Base-by-base conservation (phyloP, 2,888 invertebrate genomes). In the Nomada fucata region DNA sequence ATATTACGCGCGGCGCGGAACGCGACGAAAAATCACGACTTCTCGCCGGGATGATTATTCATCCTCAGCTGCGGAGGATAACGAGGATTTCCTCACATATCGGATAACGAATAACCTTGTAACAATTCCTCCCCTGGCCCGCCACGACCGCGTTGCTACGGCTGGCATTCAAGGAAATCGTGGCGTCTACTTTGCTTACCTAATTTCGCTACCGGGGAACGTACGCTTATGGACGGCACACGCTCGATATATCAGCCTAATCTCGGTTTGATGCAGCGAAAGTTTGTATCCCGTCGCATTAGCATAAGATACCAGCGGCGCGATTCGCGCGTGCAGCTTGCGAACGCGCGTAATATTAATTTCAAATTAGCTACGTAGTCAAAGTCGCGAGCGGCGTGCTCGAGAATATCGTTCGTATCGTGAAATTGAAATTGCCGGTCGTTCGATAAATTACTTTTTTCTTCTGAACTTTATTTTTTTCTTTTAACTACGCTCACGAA, bases 231-330 rank as follows among this genome's bases (percentile, higher is more conserved):
- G 44, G 55, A 60, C 11, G 60, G 29, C 13, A 7, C 13, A 7
- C 36, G 20, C 15, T n/a, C 47, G 63, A 70, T 71, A 42, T 57
- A 76, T 70, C 76, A 23, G n/a, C 13, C 20, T 50, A 50, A 55
- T 76, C 63, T 65, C 11, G 9, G 57, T 29, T 42, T 47, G 44
- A 55, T 52, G 23, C 47, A 13, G 15, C 20, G 18, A 60, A 63
- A 71, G 64, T 57, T 72, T 36, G 61, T 61, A 15, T 61, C 52
- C 47, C 44, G 29, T 7, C 2, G 61, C 36, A 68, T 68, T 73
- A 53, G 53, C 72, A 61, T 73, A 77, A 65, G 67, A 55, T 55
- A 78, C 20, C 23, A 10, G n/a, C 36, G 61, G 47, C 20, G 61
- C 50, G 36, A 63, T 63, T 63, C 55, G 67, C 15, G 60, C 67